Evolutionary conservation across 2,797 vertebrate species (phyloP), one percentile per base, ranked within the genome.

Genomic region (Gouania willdenowi): DNA sequence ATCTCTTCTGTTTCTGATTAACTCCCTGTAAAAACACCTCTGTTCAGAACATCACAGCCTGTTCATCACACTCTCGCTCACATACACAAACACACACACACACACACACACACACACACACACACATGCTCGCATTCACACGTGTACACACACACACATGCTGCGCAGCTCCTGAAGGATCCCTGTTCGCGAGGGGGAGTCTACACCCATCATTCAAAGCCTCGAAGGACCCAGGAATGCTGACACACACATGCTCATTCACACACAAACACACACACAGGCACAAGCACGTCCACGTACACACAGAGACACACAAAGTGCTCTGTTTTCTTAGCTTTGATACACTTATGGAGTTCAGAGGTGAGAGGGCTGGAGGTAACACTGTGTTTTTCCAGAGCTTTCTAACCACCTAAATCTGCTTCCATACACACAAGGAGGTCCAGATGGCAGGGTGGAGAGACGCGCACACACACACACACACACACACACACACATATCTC

Each of bases 321-420:
- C 33, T 65, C 41, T 88, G 83, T 86, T 87, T 83, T 77, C 80
- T 73, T 85, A 80, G 77, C 82, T 87, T 86, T 87, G 86, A 87
- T 85, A 78, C 83, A 83, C 86, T 88, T 81, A 77, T 49, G 69
- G 75, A 77, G 86, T 80, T 83, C 77, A 80, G 59, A 84, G 86
- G 85, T 87, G 75, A 84, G 61, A 72, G 62, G 72, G 71, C 64
- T 80, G 71, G 80, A 84, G 77, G 74, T 75, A 83, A 75, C 69
- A 46, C 52, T 29, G 17, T 87, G 78, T 88, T 85, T 84, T 84
- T 75, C 69, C 72, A 83, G 64, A 78, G 59, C 54, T 70, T 76
- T 81, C 72, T 39, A 77, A 72, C 77, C 74, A 78, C 66, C 79
- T 77, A 75, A 80, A 80, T 81, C 75, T 82, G 68, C 75, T 66